Conservation (phyloP, 1,140 invertebrate genomes). For the Drosophila nasuta region DNA sequence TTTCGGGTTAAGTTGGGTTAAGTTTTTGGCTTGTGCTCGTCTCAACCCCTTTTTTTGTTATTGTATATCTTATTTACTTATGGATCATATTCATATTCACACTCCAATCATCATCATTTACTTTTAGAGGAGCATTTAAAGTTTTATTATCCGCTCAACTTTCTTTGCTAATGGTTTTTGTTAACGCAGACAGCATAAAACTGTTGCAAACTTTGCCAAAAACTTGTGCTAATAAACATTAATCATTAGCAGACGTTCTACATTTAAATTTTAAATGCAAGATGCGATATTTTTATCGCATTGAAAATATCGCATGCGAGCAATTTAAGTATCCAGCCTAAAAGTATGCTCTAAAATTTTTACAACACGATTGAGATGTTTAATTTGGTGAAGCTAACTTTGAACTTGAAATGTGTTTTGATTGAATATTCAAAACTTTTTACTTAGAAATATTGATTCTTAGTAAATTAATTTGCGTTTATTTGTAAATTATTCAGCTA, state of each 20-base stretch:
- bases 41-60: neutral
- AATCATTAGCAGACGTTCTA: neutral
- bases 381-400: neutral
- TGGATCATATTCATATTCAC: neutral
- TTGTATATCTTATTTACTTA: neutral
- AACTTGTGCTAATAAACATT: neutral
- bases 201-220: neutral
- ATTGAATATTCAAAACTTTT: neutral
- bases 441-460: neutral
- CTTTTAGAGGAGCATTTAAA: neutral
- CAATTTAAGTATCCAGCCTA: neutral
- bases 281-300: neutral
- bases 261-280: neutral
- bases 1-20: slow-evolving; percentile 64
- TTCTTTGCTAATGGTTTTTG: slow-evolving; percentile 8
- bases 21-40: slow-evolving; percentile 41
- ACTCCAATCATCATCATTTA: neutral
- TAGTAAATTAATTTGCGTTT: too few species aligned
- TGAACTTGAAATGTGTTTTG: neutral
- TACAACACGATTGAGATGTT: slow-evolving; percentile 4
- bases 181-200: neutral
- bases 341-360: slow-evolving; percentile 29
- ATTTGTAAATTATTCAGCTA: neutral
- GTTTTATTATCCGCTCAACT: slow-evolving; percentile 2
- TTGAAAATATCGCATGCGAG: neutral